Conservation (phyloP, 1,140 invertebrate genomes). For the Scaptomyza pallida region DNA sequence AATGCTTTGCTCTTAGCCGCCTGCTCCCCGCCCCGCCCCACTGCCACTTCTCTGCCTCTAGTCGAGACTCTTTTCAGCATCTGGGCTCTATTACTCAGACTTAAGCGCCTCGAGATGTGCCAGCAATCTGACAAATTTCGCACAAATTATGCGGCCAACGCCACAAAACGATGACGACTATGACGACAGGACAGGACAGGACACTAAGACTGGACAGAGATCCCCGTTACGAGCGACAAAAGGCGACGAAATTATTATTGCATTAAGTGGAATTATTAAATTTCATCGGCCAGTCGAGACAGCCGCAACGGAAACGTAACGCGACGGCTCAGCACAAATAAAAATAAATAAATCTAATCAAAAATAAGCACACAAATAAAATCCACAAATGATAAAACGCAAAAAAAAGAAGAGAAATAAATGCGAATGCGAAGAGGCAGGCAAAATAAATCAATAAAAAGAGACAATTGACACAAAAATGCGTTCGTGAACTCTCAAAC, state of each 20-base stretch:
- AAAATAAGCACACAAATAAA: slow-evolving; percentile 83
- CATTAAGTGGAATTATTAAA: slow-evolving; percentile 83
- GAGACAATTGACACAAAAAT: slow-evolving; percentile 54
- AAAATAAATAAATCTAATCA: slow-evolving; percentile 83
- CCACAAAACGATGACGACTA: slow-evolving; percentile 70
- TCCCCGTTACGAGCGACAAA: slow-evolving; percentile 31
- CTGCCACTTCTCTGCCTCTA: background rate
- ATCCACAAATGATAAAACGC: slow-evolving; percentile 69
- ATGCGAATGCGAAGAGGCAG: slow-evolving; percentile 21
- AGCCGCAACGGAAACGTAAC: slow-evolving; percentile 42
- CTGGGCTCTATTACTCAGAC: slow-evolving; percentile 64
- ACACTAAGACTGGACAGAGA: background rate
- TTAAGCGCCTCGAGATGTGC: slow-evolving; percentile 68
- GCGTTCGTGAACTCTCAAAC: slow-evolving; percentile 3
- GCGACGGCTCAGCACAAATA: slow-evolving; percentile 71
- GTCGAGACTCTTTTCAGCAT: background rate
- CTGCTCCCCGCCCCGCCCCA: background rate
- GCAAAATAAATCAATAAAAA: slow-evolving; percentile 57
- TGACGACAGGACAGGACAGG: slow-evolving; percentile 26
- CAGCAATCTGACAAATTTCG: slow-evolving; percentile 82
- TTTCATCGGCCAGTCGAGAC: slow-evolving; percentile 66
- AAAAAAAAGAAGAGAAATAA: slow-evolving; percentile 39
- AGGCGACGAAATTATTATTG: slow-evolving; percentile 78
- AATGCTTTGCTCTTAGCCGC: slow-evolving; percentile 43
- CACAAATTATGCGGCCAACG: slow-evolving; percentile 77